Base-by-base conservation (phyloP, 1,140 invertebrate species). In the Argopecten irradians region DNA sequence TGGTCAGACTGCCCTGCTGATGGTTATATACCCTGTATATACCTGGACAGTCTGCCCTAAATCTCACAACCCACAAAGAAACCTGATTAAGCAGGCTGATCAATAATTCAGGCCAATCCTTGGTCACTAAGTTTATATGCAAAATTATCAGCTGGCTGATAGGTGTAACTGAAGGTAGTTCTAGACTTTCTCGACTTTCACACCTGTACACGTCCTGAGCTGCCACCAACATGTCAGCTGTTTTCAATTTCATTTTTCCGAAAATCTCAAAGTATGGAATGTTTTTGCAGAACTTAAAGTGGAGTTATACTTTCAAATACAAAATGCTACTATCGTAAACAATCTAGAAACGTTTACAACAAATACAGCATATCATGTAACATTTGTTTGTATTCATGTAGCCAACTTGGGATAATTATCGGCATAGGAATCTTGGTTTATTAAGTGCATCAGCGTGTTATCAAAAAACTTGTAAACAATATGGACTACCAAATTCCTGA, bases 71-170 rank as follows among this genome's bases (percentile, higher is more conserved):
- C 55, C 28, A 28, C n/a, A 46, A 71, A 71, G 55, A 71, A 71
- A 71, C 55, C 22, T 71, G 55, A 71, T 71, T 71, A 71, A 71
- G 28, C 22, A 22, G 28, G n/a, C 22, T 28, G n/a, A 71, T 71
- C 55, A 71, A 71, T 71, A 71, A 71, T 71, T 71, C 55, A 71
- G 55, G 55, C 55, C 55, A 71, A 71, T 71, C 55, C 55, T 71
- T 71, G 55, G 55, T 71, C 55, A 71, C 55, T 71, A 71, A 71
- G 55, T 71, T 71, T 71, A 71, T 71, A 28, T 71, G 55, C 55
- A 71, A 71, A 71, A 71, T 71, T 71, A 71, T 71, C 55, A 71
- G 55, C 55, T 16, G 16, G 13, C 55, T 71, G 55, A 71, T 71
- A 71, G 1, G 3, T n/a, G n/a, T 71, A 71, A n/a, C 55, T 16